These are phyloP conservation scores for Sialia sialis DNA, from an alignment of 2,113 vertebrate genomes.

Conservation along the genomic window DNA sequence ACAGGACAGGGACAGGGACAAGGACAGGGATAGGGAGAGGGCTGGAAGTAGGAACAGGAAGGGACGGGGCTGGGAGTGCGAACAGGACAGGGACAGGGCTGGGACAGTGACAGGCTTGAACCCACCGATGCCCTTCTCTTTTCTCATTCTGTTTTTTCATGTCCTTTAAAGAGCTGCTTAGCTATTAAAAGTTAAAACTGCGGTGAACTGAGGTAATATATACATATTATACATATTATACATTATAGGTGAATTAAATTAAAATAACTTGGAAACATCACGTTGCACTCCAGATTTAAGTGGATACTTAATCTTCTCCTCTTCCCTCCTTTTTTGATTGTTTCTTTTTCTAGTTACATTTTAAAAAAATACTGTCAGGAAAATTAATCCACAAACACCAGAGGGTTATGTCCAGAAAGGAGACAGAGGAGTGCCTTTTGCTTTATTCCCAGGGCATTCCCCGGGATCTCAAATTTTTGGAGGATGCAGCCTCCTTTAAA, in stretches of 20 bases:
- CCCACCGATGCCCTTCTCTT: rapidly evolving
- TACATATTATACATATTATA: no score
- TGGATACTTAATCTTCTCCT: neutral
- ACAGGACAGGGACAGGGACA: no score
- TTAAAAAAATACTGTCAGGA: neutral
- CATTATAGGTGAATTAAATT: neutral
- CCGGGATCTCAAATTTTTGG: no score
- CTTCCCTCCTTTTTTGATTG: neutral
- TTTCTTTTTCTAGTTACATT: neutral
- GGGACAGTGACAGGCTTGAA: rapidly evolving
- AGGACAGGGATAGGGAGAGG: no score
- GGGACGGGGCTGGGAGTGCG: no score
- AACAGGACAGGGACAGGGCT: no score
- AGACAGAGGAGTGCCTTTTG: no score
- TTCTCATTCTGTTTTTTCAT: neutral
- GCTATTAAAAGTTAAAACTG: neutral
- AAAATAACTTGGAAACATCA: neutral
- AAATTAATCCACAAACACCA: no score
- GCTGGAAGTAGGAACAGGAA: no score
- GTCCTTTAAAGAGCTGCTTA: neutral
- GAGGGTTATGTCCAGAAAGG: no score
- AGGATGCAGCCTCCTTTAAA: no score
- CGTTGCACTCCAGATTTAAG: neutral
- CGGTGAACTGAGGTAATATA: neutral
- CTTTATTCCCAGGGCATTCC: no score